Evolutionary conservation across 2,888 invertebrate genomes (phyloP), one percentile per base, ranked within the genome.

Genomic region (Lingula anatina): DNA sequence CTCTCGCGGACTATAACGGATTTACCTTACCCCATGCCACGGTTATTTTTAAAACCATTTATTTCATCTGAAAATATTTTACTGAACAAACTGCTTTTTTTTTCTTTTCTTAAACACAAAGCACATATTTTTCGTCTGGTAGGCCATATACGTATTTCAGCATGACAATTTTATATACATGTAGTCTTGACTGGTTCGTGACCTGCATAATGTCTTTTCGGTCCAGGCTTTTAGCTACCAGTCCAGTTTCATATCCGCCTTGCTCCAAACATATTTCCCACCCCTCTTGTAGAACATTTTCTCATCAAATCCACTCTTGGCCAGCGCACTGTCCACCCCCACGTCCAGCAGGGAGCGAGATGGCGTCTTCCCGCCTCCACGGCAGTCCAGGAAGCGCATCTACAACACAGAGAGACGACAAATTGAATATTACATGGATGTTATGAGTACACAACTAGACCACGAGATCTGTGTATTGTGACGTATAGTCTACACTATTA

Each of bases 181-280:
- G n/a, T n/a, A n/a, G n/a, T n/a, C n/a, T n/a, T n/a, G n/a, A n/a
- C n/a, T n/a, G n/a, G n/a, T n/a, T n/a, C n/a, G n/a, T n/a, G n/a
- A n/a, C n/a, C n/a, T n/a, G n/a, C n/a, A n/a, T n/a, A n/a, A n/a
- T n/a, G n/a, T n/a, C n/a, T n/a, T n/a, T n/a, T n/a, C n/a, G n/a
- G n/a, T n/a, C n/a, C n/a, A n/a, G n/a, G n/a, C n/a, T n/a, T n/a
- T 31, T 15, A 31, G 9, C 35, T 39, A 65, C 65, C 65, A 65
- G 5, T 65, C 65, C 2, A 65, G 50, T 23, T 45, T 50, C 54
- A 65, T 58, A 36, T 64, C 65, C 1, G 55, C 57, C 66, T 60
- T 80, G 24, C 78, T 78, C 81, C 81, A 81, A 35, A 73, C 75
- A 56, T 81, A 81, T 47, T 79, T 66, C 1, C 81, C 81, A 7